Evolutionary conservation across 1,140 invertebrate species (phyloP), one percentile per base, ranked within the genome.

Genomic region (Brachionus paranguensis): DNA sequence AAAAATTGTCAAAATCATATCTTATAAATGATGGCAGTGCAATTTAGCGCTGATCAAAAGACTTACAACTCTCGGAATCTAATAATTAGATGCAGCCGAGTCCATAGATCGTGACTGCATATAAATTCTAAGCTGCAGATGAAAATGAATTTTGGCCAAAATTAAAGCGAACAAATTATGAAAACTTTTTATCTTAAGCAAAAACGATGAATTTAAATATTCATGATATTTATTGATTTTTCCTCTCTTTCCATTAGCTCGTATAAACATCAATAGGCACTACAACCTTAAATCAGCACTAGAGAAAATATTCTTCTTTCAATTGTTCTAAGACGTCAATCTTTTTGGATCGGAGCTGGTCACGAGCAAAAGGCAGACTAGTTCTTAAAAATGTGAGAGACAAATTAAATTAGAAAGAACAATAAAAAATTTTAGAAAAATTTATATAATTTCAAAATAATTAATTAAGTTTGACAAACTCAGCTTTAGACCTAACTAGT

Each of bases 181-280:
- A 33, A 33, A 33, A 33, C 29, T 33, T 33, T 33, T 33, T 33
- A 33, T 33, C 29, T 33, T 33, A 70, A 70, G 10, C 65, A 70
- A 37, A 70, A 70, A 41, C 37, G 65, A 37, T 70, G 29, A 70
- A 37, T 70, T 70, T 27, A 70, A 70, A 70, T 70, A 70, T 37
- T 70, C 65, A 12, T 70, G 65, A 29, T 70, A 68, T n/a, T 70
- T 70, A 70, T 70, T 70, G 65, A 70, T 70, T 70, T 70, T 70
- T 70, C n/a, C 17, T 37, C 20, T 29, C 11, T 37, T 12, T 14
- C 27, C 33, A 37, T 70, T 29, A 7, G 29, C 20, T 27, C 20
- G 45, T 47, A 5, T 47, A 0, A 6, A 47, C 45, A 47, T 47
- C 5, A 47, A n/a, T 47, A 47, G 3, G n/a, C 47, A 12, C 47